Conservation (phyloP, 2,113 vertebrate genomes). For the Hipposideros armiger region DNA sequence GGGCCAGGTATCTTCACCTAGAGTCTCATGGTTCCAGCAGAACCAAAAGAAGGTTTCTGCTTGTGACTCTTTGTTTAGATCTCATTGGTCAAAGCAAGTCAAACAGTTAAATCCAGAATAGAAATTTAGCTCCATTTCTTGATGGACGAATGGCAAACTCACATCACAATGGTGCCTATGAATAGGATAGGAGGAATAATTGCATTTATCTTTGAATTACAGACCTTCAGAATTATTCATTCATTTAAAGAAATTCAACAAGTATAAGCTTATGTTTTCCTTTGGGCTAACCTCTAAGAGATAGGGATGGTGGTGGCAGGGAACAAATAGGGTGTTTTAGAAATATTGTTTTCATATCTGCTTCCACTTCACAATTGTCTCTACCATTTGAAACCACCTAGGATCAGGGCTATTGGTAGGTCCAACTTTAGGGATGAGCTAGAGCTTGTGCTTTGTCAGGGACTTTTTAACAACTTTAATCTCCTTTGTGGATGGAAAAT, state of each 20-base stretch:
- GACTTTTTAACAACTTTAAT: background rate
- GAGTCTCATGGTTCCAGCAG: too few species aligned
- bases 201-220: background rate
- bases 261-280: constrained; percentile 7
- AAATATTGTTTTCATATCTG: background rate
- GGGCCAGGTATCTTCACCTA: background rate
- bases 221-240: background rate
- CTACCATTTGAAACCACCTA: background rate
- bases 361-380: background rate
- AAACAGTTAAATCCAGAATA: background rate
- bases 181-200: background rate
- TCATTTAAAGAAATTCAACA: background rate
- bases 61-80: background rate
- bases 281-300: background rate
- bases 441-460: background rate
- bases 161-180: background rate
- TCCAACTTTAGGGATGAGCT: background rate
- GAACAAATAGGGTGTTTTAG: background rate
- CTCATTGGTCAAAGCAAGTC: background rate
- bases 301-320: background rate
- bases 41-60: background rate
- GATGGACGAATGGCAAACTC: background rate
- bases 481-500: background rate
- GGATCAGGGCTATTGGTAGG: background rate
- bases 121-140: background rate